Base-by-base conservation (phyloP, 92 coral and sea anemone genomes). In the Porites evermanni region DNA sequence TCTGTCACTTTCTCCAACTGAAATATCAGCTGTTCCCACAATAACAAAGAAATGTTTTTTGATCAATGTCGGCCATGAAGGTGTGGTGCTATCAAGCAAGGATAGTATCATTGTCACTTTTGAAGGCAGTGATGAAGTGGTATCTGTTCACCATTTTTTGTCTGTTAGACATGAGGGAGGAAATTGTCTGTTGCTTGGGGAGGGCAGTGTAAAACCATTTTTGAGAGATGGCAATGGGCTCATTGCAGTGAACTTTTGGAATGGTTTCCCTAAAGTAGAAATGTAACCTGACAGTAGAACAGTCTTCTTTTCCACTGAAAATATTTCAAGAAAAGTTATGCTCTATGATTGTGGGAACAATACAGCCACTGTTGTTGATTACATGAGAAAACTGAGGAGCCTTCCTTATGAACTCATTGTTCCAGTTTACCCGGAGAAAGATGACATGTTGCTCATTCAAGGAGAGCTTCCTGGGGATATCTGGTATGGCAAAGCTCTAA, bases 371-470 rank as follows among this genome's bases (percentile, higher is more conserved):
- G 93, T 90, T 23, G 90, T 77, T 63, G 90, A 90, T 69, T 90
- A 86, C 70, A 69, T 32, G 69, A 84, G 93, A 80, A 59, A 75
- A 63, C 81, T 86, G 70, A 59, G 80, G 85, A 77, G 59, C 24
- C 70, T 79, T 63, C 72, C 86, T 78, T 79, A 63, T 58, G 53
- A 80, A 68, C 71, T 88, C 64, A 84, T 90, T 67, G 53, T 38
- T 52, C 69, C 4, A 19, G 19, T 65, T 16, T 91, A 86, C 59
- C 88, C 90, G 58, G 89, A 82, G 58, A 64, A 87, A 77, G 86
- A 65, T 44, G 94, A 91, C 79, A 91, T 91, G 93, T 65, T 90
- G 38, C 47, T 70, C 21, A 84, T 89, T 64, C 92, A 89, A 67
- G 89, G 89, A 2, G 88, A 90, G 58, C 58, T 81, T 11, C 67